These are phyloP conservation scores for Aldabrachelys gigantea DNA, from an alignment of 2,113 vertebrate species.

Conservation along the genomic window DNA sequence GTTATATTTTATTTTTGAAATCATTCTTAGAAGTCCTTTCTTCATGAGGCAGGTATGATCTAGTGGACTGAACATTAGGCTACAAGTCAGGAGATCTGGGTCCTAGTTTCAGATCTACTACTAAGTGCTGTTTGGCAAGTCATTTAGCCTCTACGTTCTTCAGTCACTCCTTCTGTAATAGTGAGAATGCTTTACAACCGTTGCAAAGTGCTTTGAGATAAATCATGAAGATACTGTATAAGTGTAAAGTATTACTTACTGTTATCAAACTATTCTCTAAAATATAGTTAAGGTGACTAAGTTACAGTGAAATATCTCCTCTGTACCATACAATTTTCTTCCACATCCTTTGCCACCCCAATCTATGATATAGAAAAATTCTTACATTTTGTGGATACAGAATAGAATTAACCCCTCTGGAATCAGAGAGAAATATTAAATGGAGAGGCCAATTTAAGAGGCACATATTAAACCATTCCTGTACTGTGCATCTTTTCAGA, in stretches of 20 bases:
- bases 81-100: not conserved
- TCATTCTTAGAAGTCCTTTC: not conserved
- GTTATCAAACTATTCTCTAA: not conserved
- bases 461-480: conserved; percentile 18
- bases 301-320: not conserved
- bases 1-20: not conserved
- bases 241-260: not conserved
- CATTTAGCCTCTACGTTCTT: not conserved
- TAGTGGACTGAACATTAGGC: not conserved
- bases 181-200: not conserved
- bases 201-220: conserved; percentile 4
- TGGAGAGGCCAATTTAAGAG: conserved; percentile 1
- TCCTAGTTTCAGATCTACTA: not conserved
- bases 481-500: not conserved
- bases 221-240: not conserved
- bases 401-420: not conserved
- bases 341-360: not conserved
- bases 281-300: not conserved
- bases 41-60: not conserved
- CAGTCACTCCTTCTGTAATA: not conserved
- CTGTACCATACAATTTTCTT: not conserved
- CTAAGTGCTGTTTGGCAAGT: not conserved
- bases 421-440: not conserved
- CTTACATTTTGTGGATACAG: conserved; percentile 9
- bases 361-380: not conserved